Percentiles rank a stretch among this genome's conserved stretches.
Conservation (phyloP, 2,888 invertebrate species). For the Hydrotaea diabolus region DNA sequence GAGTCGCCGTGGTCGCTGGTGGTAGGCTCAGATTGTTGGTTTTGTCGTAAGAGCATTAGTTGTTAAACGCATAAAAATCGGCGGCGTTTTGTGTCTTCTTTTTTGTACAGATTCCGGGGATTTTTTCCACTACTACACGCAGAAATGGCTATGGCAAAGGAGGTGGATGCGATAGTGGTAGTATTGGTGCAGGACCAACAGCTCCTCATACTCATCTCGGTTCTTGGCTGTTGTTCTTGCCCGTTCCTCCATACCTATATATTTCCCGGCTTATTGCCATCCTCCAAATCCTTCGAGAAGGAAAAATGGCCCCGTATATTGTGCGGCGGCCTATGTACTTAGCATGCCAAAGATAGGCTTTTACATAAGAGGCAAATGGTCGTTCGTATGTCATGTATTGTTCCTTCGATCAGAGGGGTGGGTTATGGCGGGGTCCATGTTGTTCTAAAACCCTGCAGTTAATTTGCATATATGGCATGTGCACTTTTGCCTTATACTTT, state of each 20-base stretch:
- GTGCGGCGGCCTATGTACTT: constrained; percentile 18
- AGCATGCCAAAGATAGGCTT: background rate
- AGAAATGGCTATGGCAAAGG: background rate
- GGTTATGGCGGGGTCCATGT: too few relatives aligned
- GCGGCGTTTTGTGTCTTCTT: background rate
- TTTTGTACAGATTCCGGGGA: background rate
- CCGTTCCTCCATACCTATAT: constrained; percentile 11
- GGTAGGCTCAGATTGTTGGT: constrained; percentile 34
- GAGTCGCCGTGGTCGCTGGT: constrained; percentile 15
- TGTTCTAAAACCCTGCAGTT: background rate
- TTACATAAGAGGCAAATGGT: background rate
- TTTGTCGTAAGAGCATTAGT: constrained; percentile 37
- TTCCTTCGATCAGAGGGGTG: too few relatives aligned
- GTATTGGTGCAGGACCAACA: background rate
- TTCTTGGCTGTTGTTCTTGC: background rate
- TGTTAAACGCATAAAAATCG: constrained; percentile 36
- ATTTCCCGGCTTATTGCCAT: constrained; percentile 15
- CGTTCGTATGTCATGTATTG: background rate
- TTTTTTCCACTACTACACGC: background rate
- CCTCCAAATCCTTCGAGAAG: constrained; percentile 37
- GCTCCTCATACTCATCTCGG: background rate
- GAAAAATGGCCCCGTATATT: constrained; percentile 16
- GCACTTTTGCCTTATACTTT: background rate
- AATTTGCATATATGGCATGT: constrained; percentile 26
- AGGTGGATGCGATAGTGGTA: too few relatives aligned